Conservation (phyloP, 2,113 vertebrate species). For the Pithys albifrons region DNA sequence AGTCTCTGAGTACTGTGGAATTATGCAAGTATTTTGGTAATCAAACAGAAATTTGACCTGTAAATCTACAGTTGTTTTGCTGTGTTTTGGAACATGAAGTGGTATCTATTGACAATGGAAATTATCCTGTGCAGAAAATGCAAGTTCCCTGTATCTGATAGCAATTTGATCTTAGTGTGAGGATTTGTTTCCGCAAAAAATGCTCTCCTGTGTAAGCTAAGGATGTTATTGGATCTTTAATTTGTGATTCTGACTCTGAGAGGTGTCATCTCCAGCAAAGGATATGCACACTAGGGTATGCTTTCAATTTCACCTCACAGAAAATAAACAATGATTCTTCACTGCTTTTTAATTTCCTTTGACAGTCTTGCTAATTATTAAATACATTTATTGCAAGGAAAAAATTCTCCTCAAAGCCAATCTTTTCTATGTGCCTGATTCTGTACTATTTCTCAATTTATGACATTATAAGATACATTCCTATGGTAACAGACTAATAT, state of each 20-base stretch:
- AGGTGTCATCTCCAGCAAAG: neutral
- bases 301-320: neutral
- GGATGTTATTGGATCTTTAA: neutral
- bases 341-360: conserved; percentile 12
- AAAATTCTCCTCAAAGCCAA: neutral
- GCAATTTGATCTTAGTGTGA: neutral
- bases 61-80: neutral
- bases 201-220: neutral
- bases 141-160: neutral
- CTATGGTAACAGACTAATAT: conserved; percentile 6
- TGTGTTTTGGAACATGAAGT: neutral
- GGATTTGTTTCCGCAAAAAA: conserved; percentile 17
- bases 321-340: neutral
- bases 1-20: neutral
- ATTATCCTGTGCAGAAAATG: neutral
- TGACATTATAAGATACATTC: neutral
- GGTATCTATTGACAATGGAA: neutral
- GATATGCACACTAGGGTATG: neutral
- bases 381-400: neutral
- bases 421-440: neutral
- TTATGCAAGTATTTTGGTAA: neutral
- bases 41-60: conserved; percentile 9
- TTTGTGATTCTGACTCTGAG: neutral
- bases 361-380: neutral
- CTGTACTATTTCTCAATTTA: neutral